Percentiles rank a stretch among this genome's conserved stretches.
Conservation (phyloP, 2,797 vertebrate species). For the Tamandua tetradactyla region DNA sequence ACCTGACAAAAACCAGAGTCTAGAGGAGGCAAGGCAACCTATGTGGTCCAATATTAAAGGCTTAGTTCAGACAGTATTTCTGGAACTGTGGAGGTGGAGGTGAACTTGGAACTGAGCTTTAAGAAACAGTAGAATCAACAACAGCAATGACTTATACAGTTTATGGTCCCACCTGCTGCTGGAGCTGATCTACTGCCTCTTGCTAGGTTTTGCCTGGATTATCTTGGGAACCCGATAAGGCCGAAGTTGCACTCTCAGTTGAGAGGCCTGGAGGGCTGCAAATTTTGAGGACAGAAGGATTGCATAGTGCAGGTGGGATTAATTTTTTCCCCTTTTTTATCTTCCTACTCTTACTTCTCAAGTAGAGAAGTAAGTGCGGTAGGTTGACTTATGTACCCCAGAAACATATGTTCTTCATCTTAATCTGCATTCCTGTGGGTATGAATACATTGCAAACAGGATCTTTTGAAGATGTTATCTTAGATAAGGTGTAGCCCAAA, state of each 20-base stretch:
- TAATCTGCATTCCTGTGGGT: too few relatives aligned
- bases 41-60: accelerated
- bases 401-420: too few relatives aligned
- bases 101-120: neutral
- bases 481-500: too few relatives aligned
- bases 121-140: neutral
- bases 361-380: too few relatives aligned
- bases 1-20: too few relatives aligned
- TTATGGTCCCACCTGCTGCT: neutral
- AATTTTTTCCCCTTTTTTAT: neutral
- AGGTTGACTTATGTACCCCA: too few relatives aligned
- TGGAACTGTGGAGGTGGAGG: neutral
- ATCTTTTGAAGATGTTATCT: too few relatives aligned
- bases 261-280: neutral
- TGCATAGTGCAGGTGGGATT: neutral
- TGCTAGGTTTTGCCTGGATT: neutral
- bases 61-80: neutral
- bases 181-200: neutral
- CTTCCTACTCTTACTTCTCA: neutral
- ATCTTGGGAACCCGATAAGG: neutral
- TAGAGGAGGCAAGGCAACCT: too few relatives aligned
- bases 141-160: accelerated
- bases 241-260: neutral
- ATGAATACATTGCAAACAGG: too few relatives aligned
- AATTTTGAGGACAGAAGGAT: neutral